Evolutionary conservation across 1,140 invertebrate species (phyloP).

Genomic region (Lepidurus apus): DNA sequence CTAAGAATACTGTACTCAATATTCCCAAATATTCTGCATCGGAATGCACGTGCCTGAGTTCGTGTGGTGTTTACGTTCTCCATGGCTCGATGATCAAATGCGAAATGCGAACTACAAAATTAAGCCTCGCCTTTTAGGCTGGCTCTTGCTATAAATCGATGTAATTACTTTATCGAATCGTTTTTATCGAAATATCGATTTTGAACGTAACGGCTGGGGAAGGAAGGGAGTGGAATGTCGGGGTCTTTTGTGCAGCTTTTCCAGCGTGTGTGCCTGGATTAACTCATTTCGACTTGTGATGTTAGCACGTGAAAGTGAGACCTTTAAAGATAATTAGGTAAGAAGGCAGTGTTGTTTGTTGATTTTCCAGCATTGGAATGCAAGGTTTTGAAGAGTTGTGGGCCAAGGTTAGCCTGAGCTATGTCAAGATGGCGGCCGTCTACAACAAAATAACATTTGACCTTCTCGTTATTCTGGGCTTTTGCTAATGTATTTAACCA

Average conservation of each 20-base stretch:
- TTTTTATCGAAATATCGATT: neutral
- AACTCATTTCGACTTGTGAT: neutral
- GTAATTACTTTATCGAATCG: neutral
- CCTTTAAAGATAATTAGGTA: constrained; percentile 4
- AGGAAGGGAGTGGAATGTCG: constrained; percentile 20
- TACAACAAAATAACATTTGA: constrained; percentile 20
- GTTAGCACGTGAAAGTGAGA: neutral
- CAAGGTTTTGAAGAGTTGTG: neutral
- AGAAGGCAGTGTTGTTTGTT: neutral
- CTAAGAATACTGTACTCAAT: no score
- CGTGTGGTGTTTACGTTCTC: no score
- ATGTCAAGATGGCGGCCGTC: constrained; percentile 17
- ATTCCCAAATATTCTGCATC: no score
- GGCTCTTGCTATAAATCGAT: neutral
- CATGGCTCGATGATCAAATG: no score
- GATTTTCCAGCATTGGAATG: neutral
- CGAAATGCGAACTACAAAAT: no score
- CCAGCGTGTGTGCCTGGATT: constrained; percentile 17
- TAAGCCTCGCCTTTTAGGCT: no score
- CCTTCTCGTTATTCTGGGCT: neutral
- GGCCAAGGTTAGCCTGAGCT: constrained; percentile 16
- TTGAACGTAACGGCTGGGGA: neutral
- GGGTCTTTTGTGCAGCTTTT: constrained; percentile 11
- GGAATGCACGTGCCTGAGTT: no score
- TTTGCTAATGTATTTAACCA: neutral